A percentile compares a stretch with the other conserved stretches of the same genome.
Evolutionary conservation across 1,140 invertebrate species (phyloP).

Genomic region (Prorops nasuta): DNA sequence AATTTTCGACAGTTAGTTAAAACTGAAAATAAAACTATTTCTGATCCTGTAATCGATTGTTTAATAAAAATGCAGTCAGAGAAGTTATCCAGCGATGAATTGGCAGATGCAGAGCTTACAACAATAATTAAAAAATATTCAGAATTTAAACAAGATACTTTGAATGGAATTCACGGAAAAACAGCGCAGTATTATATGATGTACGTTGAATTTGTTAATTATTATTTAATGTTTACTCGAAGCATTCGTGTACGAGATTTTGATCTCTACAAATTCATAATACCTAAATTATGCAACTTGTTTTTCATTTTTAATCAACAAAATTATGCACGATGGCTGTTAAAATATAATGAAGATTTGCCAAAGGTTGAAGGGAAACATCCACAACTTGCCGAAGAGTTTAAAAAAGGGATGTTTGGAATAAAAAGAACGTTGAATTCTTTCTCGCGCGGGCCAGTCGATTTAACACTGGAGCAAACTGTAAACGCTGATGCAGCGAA

Average conservation of each 20-base stretch:
- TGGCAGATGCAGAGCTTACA: conserved; percentile 9
- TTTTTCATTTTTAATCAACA: conserved; percentile 42
- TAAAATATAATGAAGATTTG: conserved; percentile 35
- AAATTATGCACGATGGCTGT: conserved; percentile 33
- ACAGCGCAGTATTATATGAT: conserved; percentile 38
- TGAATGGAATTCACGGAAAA: conserved; percentile 34
- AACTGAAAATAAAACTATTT: background rate
- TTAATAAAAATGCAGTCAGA: background rate
- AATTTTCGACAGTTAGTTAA: background rate
- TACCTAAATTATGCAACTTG: conserved; percentile 36
- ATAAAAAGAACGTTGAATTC: conserved; percentile 9
- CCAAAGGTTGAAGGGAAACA: conserved; percentile 12
- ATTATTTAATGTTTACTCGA: conserved; percentile 28
- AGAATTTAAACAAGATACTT: conserved; percentile 23
- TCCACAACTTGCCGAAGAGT: conserved; percentile 9
- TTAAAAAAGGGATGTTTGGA: background rate
- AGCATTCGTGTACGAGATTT: conserved; percentile 7
- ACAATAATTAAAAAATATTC: conserved; percentile 26
- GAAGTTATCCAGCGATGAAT: background rate
- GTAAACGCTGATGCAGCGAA: conserved; percentile 17
- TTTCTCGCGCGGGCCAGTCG: conserved; percentile 11
- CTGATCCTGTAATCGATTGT: background rate
- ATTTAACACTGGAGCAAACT: conserved; percentile 20
- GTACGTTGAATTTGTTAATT: conserved; percentile 30
- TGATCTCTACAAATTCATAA: conserved; percentile 13